phyloP scores from a whole-genome alignment of 2,888 invertebrate genomes.

The Deladenus siricidicola region DNA sequence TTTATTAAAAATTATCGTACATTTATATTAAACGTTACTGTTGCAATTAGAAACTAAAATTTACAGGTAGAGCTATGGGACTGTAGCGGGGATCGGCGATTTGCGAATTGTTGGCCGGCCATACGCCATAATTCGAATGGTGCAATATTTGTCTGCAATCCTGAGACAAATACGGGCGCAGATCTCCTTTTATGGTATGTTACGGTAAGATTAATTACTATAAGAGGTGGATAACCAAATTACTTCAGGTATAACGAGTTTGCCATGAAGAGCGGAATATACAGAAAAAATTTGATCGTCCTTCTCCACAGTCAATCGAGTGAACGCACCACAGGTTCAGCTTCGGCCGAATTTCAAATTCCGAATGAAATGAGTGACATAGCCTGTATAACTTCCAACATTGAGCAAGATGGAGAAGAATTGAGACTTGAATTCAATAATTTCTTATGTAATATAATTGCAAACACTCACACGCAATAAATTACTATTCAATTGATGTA shows the following conservation, averaged over 20 bases:
- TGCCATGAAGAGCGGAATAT: constrained; percentile 30
- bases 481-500: background rate
- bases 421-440: constrained; percentile 33
- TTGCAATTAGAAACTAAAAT: background rate
- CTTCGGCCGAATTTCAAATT: constrained; percentile 39
- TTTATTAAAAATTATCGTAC: background rate
- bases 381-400: constrained; percentile 25
- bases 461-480: constrained; percentile 13
- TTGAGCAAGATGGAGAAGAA: constrained; percentile 34
- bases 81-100: constrained; percentile 70
- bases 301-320: constrained; percentile 22
- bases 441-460: constrained; percentile 29
- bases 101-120: constrained; percentile 70
- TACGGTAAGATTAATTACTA: no score
- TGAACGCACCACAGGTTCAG: constrained; percentile 54
- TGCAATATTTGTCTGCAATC: constrained; percentile 66
- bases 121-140: constrained; percentile 66
- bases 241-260: constrained; percentile 35
- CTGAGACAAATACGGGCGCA: constrained; percentile 52
- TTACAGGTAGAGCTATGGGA: constrained; percentile 66
- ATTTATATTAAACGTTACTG: no score
- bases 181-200: constrained; percentile 44
- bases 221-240: no score
- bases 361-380: constrained; percentile 33
- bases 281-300: constrained; percentile 9